These are phyloP conservation scores for Lycocerus yunnanus DNA, from an alignment of 2,888 invertebrate genomes.

Conservation along the genomic window DNA sequence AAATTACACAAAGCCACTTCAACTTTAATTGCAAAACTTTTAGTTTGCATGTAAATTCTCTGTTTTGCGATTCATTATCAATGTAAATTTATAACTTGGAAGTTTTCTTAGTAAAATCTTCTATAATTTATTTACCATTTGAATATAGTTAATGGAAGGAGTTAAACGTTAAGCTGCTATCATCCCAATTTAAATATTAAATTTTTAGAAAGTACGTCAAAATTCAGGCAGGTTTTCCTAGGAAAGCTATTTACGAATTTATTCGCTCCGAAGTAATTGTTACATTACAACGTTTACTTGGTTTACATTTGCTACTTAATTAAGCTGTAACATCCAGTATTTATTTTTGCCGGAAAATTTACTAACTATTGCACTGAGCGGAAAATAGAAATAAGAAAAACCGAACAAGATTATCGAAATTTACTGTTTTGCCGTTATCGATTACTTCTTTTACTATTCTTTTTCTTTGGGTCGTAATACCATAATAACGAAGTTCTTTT, in stretches of 20 bases:
- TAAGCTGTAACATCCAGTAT: not conserved
- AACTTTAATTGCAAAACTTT: not conserved
- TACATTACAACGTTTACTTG: not conserved
- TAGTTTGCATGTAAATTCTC: not conserved
- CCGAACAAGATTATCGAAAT: not conserved
- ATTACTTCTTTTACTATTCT: not conserved
- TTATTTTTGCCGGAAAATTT: not conserved
- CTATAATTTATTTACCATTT: not conserved
- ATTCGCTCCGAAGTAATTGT: not conserved
- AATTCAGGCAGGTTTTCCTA: not conserved
- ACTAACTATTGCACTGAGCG: not conserved
- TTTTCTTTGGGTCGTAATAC: not conserved
- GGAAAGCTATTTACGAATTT: not conserved
- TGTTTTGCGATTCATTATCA: not conserved
- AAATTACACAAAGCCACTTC: not conserved
- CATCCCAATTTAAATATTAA: not conserved
- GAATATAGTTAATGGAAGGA: not conserved
- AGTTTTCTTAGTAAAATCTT: not conserved
- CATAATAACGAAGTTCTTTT: not conserved
- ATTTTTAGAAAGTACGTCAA: not conserved
- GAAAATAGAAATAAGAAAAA: not conserved
- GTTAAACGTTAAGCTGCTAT: not conserved
- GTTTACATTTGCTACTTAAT: not conserved
- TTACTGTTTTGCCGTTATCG: not conserved
- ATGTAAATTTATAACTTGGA: not conserved